Evolutionary conservation across 2,113 vertebrate species (phyloP).

Genomic region (Genyomyrus donnyi): DNA sequence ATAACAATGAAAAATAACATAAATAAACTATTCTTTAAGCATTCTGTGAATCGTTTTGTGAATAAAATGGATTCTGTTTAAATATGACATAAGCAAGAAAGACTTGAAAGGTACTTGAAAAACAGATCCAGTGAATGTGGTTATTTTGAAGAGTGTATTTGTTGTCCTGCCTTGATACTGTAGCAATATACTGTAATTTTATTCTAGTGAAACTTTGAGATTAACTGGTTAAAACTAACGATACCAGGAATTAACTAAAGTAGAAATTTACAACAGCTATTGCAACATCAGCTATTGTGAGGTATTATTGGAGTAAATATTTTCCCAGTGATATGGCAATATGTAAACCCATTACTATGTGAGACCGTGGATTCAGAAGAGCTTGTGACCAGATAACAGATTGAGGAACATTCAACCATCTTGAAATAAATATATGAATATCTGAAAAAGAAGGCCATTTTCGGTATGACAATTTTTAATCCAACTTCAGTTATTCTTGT

Average conservation of each 20-base stretch:
- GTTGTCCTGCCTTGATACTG: background rate
- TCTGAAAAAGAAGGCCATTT: background rate
- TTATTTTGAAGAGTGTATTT: background rate
- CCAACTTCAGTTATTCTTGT: background rate
- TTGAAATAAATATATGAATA: background rate
- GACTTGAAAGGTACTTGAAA: background rate
- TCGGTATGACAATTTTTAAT: background rate
- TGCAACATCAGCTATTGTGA: background rate
- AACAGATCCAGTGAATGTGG: background rate
- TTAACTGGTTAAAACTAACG: background rate
- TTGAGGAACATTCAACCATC: background rate
- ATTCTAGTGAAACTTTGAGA: background rate
- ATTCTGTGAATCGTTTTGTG: background rate
- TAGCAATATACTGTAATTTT: background rate
- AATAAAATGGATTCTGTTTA: background rate
- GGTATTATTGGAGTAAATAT: background rate
- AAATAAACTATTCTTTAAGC: background rate
- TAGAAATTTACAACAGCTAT: background rate
- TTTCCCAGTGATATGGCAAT: background rate
- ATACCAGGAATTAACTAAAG: background rate
- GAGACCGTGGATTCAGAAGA: background rate
- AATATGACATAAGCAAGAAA: background rate
- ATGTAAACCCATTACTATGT: background rate
- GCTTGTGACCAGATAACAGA: background rate
- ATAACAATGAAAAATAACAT: background rate